These are phyloP conservation scores for Lysandra coridon DNA, from an alignment of 2,888 invertebrate species.

Conservation along the genomic window DNA sequence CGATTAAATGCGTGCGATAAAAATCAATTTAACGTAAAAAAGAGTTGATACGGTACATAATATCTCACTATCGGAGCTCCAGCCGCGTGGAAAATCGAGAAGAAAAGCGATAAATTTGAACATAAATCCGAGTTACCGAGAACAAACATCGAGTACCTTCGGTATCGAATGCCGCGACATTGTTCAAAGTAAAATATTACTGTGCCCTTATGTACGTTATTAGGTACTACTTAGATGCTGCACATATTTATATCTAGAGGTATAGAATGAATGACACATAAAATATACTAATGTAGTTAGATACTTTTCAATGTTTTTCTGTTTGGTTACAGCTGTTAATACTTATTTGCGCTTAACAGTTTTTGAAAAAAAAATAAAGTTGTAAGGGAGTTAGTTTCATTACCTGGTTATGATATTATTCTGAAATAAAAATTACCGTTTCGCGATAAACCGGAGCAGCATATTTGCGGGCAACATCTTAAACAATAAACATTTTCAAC, in stretches of 20 bases:
- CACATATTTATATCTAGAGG: not conserved
- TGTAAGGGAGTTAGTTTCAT: too few species aligned
- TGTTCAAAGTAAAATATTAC: constrained; percentile 14
- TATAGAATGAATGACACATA: not conserved
- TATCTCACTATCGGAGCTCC: constrained; percentile 36
- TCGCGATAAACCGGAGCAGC: not conserved
- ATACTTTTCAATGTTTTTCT: not conserved
- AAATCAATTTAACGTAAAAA: constrained; percentile 28
- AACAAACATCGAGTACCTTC: constrained; percentile 18
- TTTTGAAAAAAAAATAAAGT: too few species aligned
- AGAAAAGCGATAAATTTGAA: constrained; percentile 40
- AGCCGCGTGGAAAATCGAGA: constrained; percentile 40
- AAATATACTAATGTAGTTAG: not conserved
- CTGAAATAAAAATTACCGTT: not conserved
- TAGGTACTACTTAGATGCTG: not conserved
- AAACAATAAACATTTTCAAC: constrained; percentile 1
- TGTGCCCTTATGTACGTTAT: not conserved
- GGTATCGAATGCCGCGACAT: constrained; percentile 16
- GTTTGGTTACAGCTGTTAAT: not conserved
- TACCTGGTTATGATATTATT: too few species aligned
- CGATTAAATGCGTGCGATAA: constrained; percentile 12
- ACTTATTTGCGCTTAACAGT: too few species aligned
- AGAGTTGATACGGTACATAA: constrained; percentile 32
- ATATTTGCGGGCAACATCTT: not conserved
- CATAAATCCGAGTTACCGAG: constrained; percentile 41